Base-by-base conservation (phyloP, 64 coral and sea anemone species). In the Orbicella faveolata region DNA sequence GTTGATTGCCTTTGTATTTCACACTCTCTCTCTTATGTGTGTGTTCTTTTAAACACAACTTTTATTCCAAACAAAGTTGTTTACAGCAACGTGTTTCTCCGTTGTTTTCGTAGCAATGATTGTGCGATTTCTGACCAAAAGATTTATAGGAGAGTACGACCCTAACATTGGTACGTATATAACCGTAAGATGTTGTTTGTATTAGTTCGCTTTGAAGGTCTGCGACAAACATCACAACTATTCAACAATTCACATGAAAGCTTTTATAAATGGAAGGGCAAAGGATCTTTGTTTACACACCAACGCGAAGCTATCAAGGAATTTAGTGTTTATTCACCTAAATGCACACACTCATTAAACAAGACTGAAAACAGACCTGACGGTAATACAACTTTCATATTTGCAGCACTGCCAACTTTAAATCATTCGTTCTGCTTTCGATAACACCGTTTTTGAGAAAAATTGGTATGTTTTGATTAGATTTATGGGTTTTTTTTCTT, bases 101-200 rank as follows among this genome's bases (percentile, higher is more conserved):
- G 21, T 70, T 69, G 21, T 83, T 19, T 63, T 81, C 69, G 3
- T 18, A 94, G 92, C 92, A 7, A 79, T 94, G 92, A 94, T 76
- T 9, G 92, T 95, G 81, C 41, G 93, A 36, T 95, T 95, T 57
- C 61, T 95, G 9, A 95, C 93, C 23, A 95, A 91, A 61, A 95
- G 93, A 79, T 95, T 90, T 67, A 95, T 95, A 6, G 93, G 93
- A 18, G 93, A 95, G 9, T 95, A 95, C 61, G 89, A 95, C 36
- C 93, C 76, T 53, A 95, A 87, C 37, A 63, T 89, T 48, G 93
- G 93, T 95, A 83, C 66, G 66, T 69, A 69, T 69, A 9, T n/a
- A 69, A 25, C 21, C 4, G 3, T 2, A 1, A n/a, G 23, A 69
- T 23, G 20, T 20, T 26, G 66, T 81, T 81, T 81, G 57, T 63